These are phyloP conservation scores for Drosophila sulfurigaster DNA, from an alignment of 1,140 invertebrate genomes.

Conservation along the genomic window DNA sequence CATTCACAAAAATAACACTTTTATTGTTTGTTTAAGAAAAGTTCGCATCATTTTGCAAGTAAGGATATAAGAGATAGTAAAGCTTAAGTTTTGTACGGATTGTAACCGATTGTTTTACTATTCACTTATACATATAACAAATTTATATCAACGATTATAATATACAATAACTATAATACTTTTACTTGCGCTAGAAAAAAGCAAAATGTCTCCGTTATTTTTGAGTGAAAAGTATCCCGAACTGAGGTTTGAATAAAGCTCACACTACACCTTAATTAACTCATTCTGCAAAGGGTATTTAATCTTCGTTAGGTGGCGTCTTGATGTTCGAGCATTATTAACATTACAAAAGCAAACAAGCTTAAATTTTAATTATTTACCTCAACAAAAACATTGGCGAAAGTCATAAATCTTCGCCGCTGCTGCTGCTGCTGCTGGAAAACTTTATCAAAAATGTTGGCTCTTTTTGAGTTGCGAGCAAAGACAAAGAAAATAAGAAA, in stretches of 20 bases:
- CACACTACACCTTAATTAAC: not conserved
- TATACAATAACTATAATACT: too few relatives aligned
- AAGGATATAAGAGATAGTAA: too few relatives aligned
- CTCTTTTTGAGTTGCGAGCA: slow-evolving; percentile 27
- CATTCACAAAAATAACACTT: too few relatives aligned
- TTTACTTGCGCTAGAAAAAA: too few relatives aligned
- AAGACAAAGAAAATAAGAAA: not conserved
- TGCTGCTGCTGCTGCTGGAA: slow-evolving; percentile 40
- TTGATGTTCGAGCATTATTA: not conserved
- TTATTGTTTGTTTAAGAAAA: too few relatives aligned
- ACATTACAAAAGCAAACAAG: slow-evolving; percentile 40
- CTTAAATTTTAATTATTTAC: slow-evolving; percentile 64
- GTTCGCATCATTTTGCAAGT: too few relatives aligned
- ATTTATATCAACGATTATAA: too few relatives aligned
- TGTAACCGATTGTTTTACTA: too few relatives aligned
- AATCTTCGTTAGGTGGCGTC: slow-evolving; percentile 5
- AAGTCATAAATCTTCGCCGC: slow-evolving; percentile 63
- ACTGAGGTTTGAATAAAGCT: not conserved
- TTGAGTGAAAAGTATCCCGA: not conserved
- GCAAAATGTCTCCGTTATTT: too few relatives aligned
- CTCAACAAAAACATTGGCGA: slow-evolving; percentile 33
- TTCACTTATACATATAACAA: too few relatives aligned
- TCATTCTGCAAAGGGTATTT: not conserved
- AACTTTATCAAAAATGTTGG: slow-evolving; percentile 56
- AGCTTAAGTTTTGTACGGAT: too few relatives aligned